Conservation (phyloP, 2,113 vertebrate genomes). For the Tachuris rubrigastra region DNA sequence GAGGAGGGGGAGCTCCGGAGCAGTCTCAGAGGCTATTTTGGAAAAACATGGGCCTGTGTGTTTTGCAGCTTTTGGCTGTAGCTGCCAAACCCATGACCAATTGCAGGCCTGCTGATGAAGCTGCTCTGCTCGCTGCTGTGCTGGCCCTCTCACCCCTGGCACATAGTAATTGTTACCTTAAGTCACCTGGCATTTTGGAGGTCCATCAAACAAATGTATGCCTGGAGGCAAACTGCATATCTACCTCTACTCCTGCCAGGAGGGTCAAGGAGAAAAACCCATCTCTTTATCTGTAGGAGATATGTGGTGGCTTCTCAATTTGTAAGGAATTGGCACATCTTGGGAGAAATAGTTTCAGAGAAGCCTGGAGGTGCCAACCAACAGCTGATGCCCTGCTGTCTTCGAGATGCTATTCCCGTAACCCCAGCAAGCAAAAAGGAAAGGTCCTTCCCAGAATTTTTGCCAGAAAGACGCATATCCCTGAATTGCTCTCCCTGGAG, state of each 20-base stretch:
- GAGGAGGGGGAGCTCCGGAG: background rate
- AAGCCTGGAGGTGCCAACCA: background rate
- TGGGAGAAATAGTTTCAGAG: background rate
- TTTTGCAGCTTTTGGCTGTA: background rate
- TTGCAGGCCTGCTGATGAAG: background rate
- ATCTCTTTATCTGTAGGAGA: background rate
- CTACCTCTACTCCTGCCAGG: background rate
- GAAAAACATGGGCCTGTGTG: background rate
- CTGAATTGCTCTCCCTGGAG: rapidly evolving
- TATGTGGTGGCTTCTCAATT: background rate
- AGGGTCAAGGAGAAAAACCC: background rate
- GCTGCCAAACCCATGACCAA: background rate
- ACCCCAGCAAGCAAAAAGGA: background rate
- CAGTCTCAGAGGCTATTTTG: background rate
- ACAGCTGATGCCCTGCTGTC: background rate
- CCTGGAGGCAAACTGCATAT: background rate
- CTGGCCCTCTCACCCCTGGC: background rate
- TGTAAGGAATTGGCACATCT: background rate
- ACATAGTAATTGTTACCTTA: background rate
- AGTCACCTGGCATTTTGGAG: background rate
- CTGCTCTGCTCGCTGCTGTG: rapidly evolving
- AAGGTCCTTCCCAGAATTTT: background rate
- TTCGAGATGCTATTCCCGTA: background rate
- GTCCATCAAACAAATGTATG: background rate
- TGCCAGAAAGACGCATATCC: background rate